A percentile compares a stretch with the other conserved stretches of the same genome.
Evolutionary conservation across 2,888 invertebrate species (phyloP).

Genomic region (Synanthedon tipuliformis): DNA sequence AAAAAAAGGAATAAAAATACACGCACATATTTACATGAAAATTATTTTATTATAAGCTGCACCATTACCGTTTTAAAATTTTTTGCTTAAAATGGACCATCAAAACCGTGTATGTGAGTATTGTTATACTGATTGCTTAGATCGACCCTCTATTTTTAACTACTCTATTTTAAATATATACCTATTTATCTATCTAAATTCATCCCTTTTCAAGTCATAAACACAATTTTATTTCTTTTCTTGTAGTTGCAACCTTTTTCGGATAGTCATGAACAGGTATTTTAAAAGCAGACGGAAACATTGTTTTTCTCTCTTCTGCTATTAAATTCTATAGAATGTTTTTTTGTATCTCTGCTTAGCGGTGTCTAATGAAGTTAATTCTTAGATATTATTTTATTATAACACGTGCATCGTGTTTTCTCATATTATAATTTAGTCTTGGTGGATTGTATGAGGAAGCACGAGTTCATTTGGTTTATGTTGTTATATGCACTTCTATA

Average conservation of each 20-base stretch:
- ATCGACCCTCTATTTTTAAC: background rate
- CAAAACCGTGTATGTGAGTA: slow-evolving; percentile 2
- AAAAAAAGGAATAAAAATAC: no score
- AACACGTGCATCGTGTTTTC: slow-evolving; percentile 18
- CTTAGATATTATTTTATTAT: slow-evolving; percentile 1
- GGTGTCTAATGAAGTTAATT: background rate
- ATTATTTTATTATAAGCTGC: background rate
- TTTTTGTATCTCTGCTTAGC: background rate
- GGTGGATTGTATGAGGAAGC: slow-evolving; percentile 14
- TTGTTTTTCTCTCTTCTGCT: slow-evolving; percentile 19
- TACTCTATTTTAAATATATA: background rate
- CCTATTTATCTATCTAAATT: background rate
- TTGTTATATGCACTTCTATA: slow-evolving; percentile 11
- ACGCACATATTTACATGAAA: no score
- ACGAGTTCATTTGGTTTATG: slow-evolving; percentile 8
- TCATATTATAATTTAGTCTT: slow-evolving; percentile 13
- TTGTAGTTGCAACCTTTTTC: slow-evolving; percentile 70
- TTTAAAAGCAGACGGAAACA: slow-evolving; percentile 38
- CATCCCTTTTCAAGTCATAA: slow-evolving; percentile 19
- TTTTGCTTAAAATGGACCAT: slow-evolving; percentile 3
- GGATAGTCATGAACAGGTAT: slow-evolving; percentile 69
- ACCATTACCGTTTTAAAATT: slow-evolving; percentile 1
- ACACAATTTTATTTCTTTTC: slow-evolving; percentile 47
- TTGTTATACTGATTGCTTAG: background rate
- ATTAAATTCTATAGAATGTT: background rate